Conservation (phyloP, 2,888 invertebrate species). For the Liopterus haemorrhoidalis region DNA sequence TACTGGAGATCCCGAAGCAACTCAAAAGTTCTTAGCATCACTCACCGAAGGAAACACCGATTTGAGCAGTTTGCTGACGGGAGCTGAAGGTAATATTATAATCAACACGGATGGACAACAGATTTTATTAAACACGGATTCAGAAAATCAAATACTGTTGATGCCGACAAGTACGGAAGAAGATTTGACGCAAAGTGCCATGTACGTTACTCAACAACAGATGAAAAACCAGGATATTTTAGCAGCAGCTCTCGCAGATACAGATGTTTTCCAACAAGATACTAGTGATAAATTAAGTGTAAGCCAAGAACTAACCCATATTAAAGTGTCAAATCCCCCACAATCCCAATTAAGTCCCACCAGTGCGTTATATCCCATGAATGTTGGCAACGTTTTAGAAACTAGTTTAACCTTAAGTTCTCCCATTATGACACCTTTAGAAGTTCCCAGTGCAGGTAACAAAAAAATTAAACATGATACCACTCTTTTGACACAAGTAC, state of each 20-base stretch:
- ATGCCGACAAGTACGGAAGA: conserved; percentile 32
- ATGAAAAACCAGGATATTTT: conserved; percentile 61
- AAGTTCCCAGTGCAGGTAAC: conserved; percentile 55
- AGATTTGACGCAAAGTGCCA: conserved; percentile 35
- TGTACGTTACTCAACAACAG: conserved; percentile 39
- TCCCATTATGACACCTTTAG: conserved; percentile 76
- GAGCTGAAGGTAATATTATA: conserved; percentile 43
- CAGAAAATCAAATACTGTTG: conserved; percentile 40
- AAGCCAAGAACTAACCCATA: conserved; percentile 41
- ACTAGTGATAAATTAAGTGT: conserved; percentile 37
- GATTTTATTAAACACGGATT: conserved; percentile 44
- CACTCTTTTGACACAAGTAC: conserved; percentile 46
- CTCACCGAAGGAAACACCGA: conserved; percentile 44
- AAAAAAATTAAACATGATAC: conserved; percentile 41
- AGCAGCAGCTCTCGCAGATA: conserved; percentile 69
- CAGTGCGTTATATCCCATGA: conserved; percentile 54
- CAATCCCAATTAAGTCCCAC: conserved; percentile 55
- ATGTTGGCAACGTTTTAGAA: conserved; percentile 61
- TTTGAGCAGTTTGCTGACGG: conserved; percentile 43
- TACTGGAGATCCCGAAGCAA: conserved; percentile 44
- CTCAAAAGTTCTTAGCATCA: conserved; percentile 45
- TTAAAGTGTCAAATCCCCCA: conserved; percentile 42
- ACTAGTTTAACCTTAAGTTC: conserved; percentile 71
- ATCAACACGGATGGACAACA: conserved; percentile 48
- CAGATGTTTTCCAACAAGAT: conserved; percentile 63